A percentile compares a stretch with the other conserved stretches of the same genome.
phyloP scores from a whole-genome alignment of 2,888 invertebrate genomes.

The Dasypolia templi region DNA sequence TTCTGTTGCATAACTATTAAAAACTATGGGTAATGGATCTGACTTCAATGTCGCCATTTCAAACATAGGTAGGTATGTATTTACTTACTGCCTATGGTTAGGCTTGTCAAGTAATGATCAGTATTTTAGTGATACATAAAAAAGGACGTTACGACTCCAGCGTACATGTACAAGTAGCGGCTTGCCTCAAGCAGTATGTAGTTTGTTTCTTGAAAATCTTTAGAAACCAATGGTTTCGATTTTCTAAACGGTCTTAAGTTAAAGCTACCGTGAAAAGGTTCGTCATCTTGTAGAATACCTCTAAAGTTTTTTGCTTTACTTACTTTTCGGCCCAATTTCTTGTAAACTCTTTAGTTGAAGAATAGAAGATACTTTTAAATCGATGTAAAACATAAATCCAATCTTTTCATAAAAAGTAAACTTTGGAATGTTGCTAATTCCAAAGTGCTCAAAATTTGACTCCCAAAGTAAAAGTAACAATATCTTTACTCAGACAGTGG shows the following conservation, averaged over 20 bases:
- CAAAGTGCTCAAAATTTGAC: neutral
- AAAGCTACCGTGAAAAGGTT: constrained; percentile 20
- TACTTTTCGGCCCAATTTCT: neutral
- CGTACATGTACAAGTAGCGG: neutral
- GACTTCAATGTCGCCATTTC: neutral
- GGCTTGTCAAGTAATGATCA: neutral
- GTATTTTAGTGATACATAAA: neutral
- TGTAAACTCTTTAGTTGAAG: neutral
- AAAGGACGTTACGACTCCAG: neutral
- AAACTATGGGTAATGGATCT: neutral
- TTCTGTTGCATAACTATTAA: neutral
- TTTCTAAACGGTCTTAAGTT: neutral
- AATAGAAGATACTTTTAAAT: neutral
- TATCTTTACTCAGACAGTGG: neutral
- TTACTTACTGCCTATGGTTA: neutral
- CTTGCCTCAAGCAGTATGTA: neutral
- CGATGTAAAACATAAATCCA: neutral
- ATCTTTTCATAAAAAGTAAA: constrained; percentile 6
- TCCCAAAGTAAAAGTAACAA: constrained; percentile 5
- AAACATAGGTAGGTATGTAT: neutral
- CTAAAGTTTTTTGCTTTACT: constrained; percentile 8
- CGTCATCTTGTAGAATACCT: neutral
- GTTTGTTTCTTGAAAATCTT: neutral
- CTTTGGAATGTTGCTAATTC: constrained; percentile 6
- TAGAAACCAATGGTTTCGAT: neutral